phyloP scores from a whole-genome alignment of 2,888 invertebrate species.

The Spicauda simplicius region DNA sequence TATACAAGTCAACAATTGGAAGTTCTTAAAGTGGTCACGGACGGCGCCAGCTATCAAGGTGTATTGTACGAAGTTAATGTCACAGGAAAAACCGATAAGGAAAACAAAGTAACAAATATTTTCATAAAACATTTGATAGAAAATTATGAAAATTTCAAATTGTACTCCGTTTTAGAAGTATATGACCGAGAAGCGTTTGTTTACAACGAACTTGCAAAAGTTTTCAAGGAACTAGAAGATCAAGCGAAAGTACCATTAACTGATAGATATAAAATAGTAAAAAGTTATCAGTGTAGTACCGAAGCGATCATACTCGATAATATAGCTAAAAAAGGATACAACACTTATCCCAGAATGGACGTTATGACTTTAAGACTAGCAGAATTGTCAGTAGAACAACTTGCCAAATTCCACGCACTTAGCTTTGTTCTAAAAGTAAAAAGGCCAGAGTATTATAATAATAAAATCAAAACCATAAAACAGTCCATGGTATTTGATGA shows the following conservation, averaged over 20 bases:
- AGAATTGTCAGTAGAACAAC: conserved; percentile 53
- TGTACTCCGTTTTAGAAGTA: conserved; percentile 52
- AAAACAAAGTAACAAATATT: conserved; percentile 50
- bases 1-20: conserved; percentile 9
- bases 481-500: conserved; percentile 46
- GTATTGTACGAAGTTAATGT: conserved; percentile 28
- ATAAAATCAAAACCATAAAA: conserved; percentile 47
- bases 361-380: conserved; percentile 56
- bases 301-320: conserved; percentile 58
- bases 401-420: conserved; percentile 64
- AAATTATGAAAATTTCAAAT: conserved; percentile 45
- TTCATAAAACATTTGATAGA: conserved; percentile 60
- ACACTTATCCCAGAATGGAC: conserved; percentile 52
- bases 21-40: conserved; percentile 11
- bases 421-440: conserved; percentile 55
- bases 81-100: conserved; percentile 31
- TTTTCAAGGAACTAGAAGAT: conserved; percentile 52
- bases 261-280: conserved; percentile 50
- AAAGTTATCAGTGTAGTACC: conserved; percentile 48
- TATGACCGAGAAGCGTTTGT: conserved; percentile 56
- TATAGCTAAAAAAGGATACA: conserved; percentile 52
- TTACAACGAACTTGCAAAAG: conserved; percentile 55
- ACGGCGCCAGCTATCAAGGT: conserved; percentile 30
- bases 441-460: conserved; percentile 53
- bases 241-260: conserved; percentile 49